A percentile compares a stretch with the other conserved stretches of the same genome.
These are phyloP conservation scores for Pantherophis alleghaniensis DNA, from an alignment of 2,797 vertebrate species.

Conservation along the genomic window DNA sequence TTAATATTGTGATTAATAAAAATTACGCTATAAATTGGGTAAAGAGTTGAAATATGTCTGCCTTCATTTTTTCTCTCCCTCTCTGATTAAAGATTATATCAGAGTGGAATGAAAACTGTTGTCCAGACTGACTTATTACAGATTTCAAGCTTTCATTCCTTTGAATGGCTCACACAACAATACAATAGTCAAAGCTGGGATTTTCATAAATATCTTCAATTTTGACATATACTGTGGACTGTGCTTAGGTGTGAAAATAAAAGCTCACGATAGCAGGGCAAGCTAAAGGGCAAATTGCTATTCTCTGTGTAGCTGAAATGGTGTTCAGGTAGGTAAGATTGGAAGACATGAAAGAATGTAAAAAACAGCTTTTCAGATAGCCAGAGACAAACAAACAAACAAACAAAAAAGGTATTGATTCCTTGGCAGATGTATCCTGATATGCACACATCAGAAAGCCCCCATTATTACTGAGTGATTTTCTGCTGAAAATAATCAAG, in stretches of 20 bases:
- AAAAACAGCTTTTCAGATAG: conserved; percentile 32
- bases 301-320: conserved; percentile 4
- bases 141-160: background rate
- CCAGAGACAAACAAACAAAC: background rate
- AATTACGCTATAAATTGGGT: background rate
- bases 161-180: conserved; percentile 21
- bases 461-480: conserved; percentile 35
- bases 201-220: conserved; percentile 35
- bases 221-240: conserved; percentile 25
- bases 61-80: background rate
- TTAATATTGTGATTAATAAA: background rate
- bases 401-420: conserved; percentile 16
- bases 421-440: background rate
- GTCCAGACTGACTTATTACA: background rate
- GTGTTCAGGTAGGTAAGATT: conserved; percentile 2
- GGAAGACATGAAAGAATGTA: conserved; percentile 37
- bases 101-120: background rate
- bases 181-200: conserved; percentile 12
- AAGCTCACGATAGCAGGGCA: background rate
- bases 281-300: conserved; percentile 40
- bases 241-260: conserved; percentile 35
- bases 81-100: background rate
- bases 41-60: conserved; percentile 1
- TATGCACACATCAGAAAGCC: background rate
- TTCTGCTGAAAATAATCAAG: conserved; percentile 15